These are phyloP conservation scores for Chymomyza caudatula DNA, from an alignment of 2,888 invertebrate species.

Conservation along the genomic window DNA sequence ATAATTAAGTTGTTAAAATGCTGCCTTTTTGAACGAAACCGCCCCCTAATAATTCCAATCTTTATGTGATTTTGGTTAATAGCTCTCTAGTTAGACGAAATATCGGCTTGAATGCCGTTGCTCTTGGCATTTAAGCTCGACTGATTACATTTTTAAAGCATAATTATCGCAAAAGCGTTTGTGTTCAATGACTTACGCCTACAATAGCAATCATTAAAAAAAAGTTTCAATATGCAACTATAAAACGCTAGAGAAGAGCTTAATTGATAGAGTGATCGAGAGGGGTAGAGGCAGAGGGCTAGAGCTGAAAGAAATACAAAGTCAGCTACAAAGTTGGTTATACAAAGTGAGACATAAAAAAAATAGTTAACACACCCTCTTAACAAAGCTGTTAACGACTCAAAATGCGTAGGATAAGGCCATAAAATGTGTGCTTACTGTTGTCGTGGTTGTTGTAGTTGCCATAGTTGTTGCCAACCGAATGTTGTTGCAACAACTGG, in stretches of 20 bases:
- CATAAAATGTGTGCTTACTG: constrained; percentile 45
- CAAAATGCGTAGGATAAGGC: constrained; percentile 65
- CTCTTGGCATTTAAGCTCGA: constrained; percentile 43
- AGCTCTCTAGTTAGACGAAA: too few relatives aligned
- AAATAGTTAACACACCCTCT: constrained; percentile 68
- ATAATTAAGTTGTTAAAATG: too few relatives aligned
- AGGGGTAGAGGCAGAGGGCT: too few relatives aligned
- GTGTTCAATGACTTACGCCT: too few relatives aligned
- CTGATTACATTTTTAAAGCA: constrained; percentile 41
- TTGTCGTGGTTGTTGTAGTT: constrained; percentile 29
- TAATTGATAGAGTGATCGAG: background rate
- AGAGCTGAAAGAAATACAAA: background rate
- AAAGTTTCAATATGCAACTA: constrained; percentile 52
- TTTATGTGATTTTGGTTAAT: too few relatives aligned
- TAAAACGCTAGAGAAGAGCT: constrained; percentile 5
- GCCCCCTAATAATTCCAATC: too few relatives aligned
- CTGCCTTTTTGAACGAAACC: too few relatives aligned
- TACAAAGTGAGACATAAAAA: constrained; percentile 61
- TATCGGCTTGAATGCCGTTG: constrained; percentile 38
- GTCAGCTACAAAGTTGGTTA: constrained; percentile 31
- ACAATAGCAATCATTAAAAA: constrained; percentile 12
- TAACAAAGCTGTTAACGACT: constrained; percentile 67
- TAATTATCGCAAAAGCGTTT: constrained; percentile 53
- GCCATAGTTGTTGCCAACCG: constrained; percentile 37
- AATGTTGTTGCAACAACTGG: constrained; percentile 42